These are phyloP conservation scores for Cuculus canorus DNA, from an alignment of 2,797 vertebrate genomes.

Conservation along the genomic window DNA sequence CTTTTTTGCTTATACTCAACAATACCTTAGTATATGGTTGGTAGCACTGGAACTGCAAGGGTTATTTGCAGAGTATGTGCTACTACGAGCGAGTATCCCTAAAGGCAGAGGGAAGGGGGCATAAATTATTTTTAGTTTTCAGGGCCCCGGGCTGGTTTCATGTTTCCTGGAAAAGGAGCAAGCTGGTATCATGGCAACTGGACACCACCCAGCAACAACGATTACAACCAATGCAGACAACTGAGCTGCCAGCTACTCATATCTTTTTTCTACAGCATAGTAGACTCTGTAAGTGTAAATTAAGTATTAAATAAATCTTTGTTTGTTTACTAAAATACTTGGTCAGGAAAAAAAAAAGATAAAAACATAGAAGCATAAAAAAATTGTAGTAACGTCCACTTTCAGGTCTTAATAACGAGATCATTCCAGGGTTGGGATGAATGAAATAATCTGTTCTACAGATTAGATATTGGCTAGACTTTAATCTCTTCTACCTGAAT, in stretches of 20 bases:
- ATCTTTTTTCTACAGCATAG: not conserved
- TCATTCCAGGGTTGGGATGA: not conserved
- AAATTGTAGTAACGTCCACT: not conserved
- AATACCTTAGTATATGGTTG: not conserved
- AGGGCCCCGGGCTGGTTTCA: not conserved
- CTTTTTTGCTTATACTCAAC: not conserved
- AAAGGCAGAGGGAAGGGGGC: not conserved
- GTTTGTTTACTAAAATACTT: not conserved
- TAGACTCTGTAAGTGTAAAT: not conserved
- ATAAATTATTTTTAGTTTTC: not conserved
- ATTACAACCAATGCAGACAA: not conserved
- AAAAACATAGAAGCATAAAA: not conserved
- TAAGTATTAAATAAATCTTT: not conserved
- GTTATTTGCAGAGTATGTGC: not conserved
- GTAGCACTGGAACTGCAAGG: not conserved
- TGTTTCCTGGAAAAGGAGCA: not conserved
- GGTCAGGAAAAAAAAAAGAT: fast-evolving
- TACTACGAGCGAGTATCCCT: not conserved
- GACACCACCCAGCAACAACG: not conserved
- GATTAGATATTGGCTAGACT: not conserved
- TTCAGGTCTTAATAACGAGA: not conserved
- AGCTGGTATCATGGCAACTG: not conserved
- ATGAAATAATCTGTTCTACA: not conserved
- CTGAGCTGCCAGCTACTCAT: not conserved
- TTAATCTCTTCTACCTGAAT: not conserved